Percentiles rank a stretch among this genome's conserved stretches.
phyloP scores from a whole-genome alignment of 2,888 invertebrate species.

The Ophraella communa region DNA sequence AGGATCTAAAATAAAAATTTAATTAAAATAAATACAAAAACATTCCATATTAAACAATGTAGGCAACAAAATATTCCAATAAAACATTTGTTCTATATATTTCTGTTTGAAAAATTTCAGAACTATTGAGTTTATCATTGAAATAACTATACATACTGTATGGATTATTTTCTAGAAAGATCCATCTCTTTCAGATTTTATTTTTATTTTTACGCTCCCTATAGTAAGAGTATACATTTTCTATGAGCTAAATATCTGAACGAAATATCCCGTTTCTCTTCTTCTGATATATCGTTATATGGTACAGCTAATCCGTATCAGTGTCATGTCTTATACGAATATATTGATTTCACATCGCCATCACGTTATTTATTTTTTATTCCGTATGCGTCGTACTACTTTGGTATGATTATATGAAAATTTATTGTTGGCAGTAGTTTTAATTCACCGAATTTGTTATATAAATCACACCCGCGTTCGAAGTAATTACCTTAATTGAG shows the following conservation, averaged over 20 bases:
- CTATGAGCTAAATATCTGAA: neutral
- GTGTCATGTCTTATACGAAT: conserved; percentile 8
- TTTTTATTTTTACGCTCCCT: neutral
- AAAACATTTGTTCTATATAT: too few species aligned
- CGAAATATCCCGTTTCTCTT: neutral
- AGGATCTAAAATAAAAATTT: too few species aligned
- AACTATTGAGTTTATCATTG: too few species aligned
- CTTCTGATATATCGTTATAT: conserved; percentile 15
- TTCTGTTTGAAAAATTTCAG: too few species aligned
- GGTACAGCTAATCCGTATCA: conserved; percentile 8
- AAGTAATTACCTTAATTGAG: neutral
- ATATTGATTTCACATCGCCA: conserved; percentile 14
- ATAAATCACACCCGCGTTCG: neutral
- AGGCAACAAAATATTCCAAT: too few species aligned
- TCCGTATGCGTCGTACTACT: neutral
- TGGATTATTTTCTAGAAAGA: too few species aligned
- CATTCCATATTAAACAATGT: too few species aligned
- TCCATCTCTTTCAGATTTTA: neutral
- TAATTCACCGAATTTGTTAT: neutral
- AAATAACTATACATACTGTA: too few species aligned
- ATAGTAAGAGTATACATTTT: conserved; percentile 1
- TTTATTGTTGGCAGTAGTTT: neutral
- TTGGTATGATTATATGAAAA: neutral
- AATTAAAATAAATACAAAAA: too few species aligned
- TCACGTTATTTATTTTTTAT: neutral